These are phyloP conservation scores for Nyctereutes procyonoides DNA, from an alignment of 2,113 vertebrate species.

Conservation along the genomic window DNA sequence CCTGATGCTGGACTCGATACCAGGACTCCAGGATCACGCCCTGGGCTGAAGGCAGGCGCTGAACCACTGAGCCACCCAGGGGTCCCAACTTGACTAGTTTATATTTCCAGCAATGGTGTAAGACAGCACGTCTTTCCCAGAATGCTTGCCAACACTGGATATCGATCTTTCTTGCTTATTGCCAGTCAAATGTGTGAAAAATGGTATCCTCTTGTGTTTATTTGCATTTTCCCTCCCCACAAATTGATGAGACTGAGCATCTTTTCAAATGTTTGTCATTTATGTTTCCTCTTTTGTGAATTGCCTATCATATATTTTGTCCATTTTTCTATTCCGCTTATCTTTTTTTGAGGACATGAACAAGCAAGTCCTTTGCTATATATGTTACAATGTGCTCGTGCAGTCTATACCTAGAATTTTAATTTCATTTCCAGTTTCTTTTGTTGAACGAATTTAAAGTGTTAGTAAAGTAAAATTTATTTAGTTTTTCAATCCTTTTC, in stretches of 20 bases:
- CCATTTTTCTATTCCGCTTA: neutral
- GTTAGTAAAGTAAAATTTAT: slow-evolving; percentile 30
- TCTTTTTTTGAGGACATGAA: neutral
- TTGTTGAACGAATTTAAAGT: neutral
- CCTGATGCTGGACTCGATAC: no score
- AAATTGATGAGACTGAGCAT: neutral
- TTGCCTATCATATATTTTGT: neutral
- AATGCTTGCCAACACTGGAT: neutral
- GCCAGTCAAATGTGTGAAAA: neutral
- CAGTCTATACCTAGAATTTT: neutral
- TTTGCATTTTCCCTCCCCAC: neutral
- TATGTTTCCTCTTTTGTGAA: neutral
- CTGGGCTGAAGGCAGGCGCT: no score
- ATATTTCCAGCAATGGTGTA: neutral
- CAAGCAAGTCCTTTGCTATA: neutral
- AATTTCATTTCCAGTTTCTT: slow-evolving; percentile 21
- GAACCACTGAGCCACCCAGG: no score
- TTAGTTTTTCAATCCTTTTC: neutral
- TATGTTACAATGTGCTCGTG: neutral
- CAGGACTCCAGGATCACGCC: no score
- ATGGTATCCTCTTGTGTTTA: neutral
- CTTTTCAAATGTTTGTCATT: neutral
- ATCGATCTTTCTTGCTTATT: neutral
- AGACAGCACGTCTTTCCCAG: neutral
- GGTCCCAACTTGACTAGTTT: neutral